Evolutionary conservation across 2,113 vertebrate genomes (phyloP).

Genomic region (Leptobrachium ailaonicum): DNA sequence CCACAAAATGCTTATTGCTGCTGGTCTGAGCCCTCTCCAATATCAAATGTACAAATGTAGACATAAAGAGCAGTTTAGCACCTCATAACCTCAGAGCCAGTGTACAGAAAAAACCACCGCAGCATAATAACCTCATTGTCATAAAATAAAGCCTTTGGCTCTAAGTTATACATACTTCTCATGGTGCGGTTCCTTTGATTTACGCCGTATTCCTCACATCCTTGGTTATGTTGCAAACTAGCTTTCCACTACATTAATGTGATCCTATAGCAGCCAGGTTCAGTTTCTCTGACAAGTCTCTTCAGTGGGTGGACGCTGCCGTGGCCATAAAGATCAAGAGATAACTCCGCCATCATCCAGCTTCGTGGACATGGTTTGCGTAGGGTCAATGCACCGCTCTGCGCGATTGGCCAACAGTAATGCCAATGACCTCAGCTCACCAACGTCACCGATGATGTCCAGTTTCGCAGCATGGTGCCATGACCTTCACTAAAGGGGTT

Average conservation of each 20-base stretch:
- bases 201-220: not conserved
- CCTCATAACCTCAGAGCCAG: not conserved
- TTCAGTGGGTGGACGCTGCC: no score
- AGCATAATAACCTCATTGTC: slow-evolving; percentile 4
- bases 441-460: no score
- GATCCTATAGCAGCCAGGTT: no score
- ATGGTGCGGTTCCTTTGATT: not conserved
- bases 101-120: not conserved
- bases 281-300: no score
- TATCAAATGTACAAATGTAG: slow-evolving; percentile 5
- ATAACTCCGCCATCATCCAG: no score
- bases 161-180: not conserved
- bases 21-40: not conserved
- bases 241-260: not conserved
- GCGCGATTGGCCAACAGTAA: no score
- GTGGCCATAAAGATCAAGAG: no score
- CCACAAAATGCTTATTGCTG: not conserved
- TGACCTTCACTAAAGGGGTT: no score
- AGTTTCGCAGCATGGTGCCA: no score
- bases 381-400: no score
- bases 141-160: not conserved
- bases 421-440: no score
- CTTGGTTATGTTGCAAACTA: not conserved
- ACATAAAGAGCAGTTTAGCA: slow-evolving; percentile 23
- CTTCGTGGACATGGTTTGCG: no score